phyloP scores from a whole-genome alignment of 1,140 invertebrate species.

The Mya arenaria region DNA sequence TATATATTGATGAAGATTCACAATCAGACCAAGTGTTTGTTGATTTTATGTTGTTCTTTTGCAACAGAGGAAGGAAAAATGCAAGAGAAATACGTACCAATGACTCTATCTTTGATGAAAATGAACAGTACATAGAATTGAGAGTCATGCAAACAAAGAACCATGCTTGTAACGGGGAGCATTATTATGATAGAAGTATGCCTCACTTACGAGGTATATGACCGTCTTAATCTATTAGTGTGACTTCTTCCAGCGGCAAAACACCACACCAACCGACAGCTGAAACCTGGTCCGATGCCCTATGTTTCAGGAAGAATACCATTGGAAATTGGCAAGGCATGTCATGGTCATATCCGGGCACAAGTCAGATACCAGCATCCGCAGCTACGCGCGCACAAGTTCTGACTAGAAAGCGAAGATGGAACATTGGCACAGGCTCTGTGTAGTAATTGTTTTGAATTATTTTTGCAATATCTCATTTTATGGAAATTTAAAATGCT shows the following conservation, averaged over 20 bases:
- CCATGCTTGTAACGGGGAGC: slow-evolving; percentile 1
- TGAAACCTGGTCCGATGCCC: slow-evolving; percentile 1
- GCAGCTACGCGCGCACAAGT: slow-evolving; percentile 27
- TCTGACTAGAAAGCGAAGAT: slow-evolving; percentile 2
- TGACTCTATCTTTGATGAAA: no score
- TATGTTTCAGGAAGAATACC: background rate
- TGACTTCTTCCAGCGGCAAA: slow-evolving; percentile 28
- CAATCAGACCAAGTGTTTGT: slow-evolving; percentile 39
- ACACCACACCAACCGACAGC: background rate
- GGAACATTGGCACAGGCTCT: background rate
- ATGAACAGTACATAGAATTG: slow-evolving; percentile 6
- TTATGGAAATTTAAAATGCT: no score
- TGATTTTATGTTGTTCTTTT: slow-evolving; percentile 51
- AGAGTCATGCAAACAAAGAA: slow-evolving; percentile 24
- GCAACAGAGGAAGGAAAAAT: slow-evolving; percentile 49
- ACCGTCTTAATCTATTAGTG: background rate
- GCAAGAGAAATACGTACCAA: no score
- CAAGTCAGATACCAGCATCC: slow-evolving; percentile 17
- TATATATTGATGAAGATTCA: slow-evolving; percentile 28
- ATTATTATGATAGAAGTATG: background rate
- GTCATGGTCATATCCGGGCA: slow-evolving; percentile 33
- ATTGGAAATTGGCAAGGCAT: slow-evolving; percentile 19
- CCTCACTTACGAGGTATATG: slow-evolving; percentile 13
- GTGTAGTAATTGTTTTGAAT: background rate
- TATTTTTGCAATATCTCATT: no score